phyloP scores from a whole-genome alignment of 2,888 invertebrate species.

The Coleophora flavipennella region DNA sequence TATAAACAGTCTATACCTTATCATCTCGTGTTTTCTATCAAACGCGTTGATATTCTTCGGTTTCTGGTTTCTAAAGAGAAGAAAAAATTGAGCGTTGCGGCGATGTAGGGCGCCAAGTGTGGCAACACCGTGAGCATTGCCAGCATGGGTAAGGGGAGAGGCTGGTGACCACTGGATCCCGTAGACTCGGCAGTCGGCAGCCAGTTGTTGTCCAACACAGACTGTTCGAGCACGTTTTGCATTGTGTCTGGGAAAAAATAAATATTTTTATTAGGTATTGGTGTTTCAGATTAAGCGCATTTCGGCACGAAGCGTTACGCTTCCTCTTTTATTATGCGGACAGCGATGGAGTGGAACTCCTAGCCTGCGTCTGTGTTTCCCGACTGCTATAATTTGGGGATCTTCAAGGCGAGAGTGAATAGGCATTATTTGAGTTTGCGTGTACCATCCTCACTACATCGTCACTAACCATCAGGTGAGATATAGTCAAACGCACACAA shows the following conservation, averaged over 20 bases:
- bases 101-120: constrained; percentile 13
- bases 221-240: constrained; percentile 68
- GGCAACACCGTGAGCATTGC: constrained; percentile 36
- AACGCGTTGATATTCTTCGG: constrained; percentile 20
- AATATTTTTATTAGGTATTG: too few relatives aligned
- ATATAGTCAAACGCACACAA: too few relatives aligned
- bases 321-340: too few relatives aligned
- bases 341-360: too few relatives aligned
- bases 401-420: too few relatives aligned
- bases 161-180: constrained; percentile 35
- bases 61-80: constrained; percentile 21
- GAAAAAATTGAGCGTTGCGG: constrained; percentile 6
- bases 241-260: constrained; percentile 47
- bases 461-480: too few relatives aligned
- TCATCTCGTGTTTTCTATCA: constrained; percentile 43
- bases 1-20: constrained; percentile 28
- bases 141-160: constrained; percentile 34
- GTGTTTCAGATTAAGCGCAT: constrained; percentile 1
- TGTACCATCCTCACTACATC: too few relatives aligned
- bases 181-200: constrained; percentile 60
- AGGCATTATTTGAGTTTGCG: too few relatives aligned
- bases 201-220: constrained; percentile 68
- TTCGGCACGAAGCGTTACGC: too few relatives aligned
- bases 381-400: too few relatives aligned
- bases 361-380: too few relatives aligned